Conservation (phyloP, 2,797 vertebrate genomes). For the Cyprinella venusta region DNA sequence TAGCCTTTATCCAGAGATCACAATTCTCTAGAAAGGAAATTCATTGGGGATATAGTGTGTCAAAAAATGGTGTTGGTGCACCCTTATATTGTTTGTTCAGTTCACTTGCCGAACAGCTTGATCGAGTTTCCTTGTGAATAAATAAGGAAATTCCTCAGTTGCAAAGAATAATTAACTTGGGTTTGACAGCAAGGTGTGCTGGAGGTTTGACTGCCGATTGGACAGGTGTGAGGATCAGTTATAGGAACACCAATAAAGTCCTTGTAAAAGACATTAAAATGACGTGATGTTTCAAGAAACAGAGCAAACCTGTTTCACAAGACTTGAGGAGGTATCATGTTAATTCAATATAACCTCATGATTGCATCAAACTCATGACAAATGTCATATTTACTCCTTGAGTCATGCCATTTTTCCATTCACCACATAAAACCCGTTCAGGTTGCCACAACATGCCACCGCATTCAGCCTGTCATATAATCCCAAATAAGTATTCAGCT, state of each 20-base stretch:
- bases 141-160: neutral
- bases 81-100: neutral
- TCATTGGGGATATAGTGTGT: neutral
- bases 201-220: neutral
- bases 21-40: neutral
- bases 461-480: constrained; percentile 28
- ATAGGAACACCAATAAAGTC: constrained; percentile 5
- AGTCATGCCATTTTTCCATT: constrained; percentile 16
- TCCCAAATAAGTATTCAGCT: constrained; percentile 16
- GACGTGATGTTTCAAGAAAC: constrained; percentile 29
- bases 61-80: neutral
- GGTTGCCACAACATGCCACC: constrained; percentile 32
- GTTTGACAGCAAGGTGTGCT: constrained; percentile 25
- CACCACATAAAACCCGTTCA: constrained; percentile 25
- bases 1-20: neutral
- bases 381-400: constrained; percentile 36
- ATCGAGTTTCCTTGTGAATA: constrained; percentile 5
- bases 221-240: neutral
- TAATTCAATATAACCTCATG: constrained; percentile 30
- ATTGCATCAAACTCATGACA: constrained; percentile 28
- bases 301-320: constrained; percentile 36
- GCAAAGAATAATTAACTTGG: neutral
- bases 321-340: constrained; percentile 4
- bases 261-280: constrained; percentile 25
- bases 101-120: constrained; percentile 8